These are phyloP conservation scores for Sebastes ruberrimus DNA, from an alignment of 2,797 vertebrate species.

Conservation along the genomic window DNA sequence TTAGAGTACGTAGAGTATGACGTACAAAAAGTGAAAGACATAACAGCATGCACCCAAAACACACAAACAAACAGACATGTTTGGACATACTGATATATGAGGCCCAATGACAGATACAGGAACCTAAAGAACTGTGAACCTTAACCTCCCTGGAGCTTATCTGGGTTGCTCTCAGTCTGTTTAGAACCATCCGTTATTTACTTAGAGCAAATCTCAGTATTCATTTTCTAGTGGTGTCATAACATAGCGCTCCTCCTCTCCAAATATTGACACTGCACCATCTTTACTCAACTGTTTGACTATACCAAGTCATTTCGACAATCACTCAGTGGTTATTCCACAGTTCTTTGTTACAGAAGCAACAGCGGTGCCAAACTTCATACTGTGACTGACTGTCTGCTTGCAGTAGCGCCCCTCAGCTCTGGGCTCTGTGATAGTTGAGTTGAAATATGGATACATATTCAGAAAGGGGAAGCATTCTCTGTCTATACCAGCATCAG, in stretches of 20 bases:
- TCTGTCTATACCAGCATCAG: slow-evolving; percentile 19
- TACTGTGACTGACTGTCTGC: slow-evolving; percentile 8
- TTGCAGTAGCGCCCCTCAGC: slow-evolving; percentile 1
- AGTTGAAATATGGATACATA: slow-evolving; percentile 34
- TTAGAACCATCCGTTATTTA: neutral
- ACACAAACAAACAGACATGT: neutral
- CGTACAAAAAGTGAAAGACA: neutral
- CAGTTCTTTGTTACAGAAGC: neutral
- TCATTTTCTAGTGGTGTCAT: neutral
- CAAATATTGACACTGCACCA: neutral
- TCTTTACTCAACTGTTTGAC: neutral
- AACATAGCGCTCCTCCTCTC: neutral
- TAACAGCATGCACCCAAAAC: neutral
- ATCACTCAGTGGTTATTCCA: neutral
- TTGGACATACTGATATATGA: neutral
- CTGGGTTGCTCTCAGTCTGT: neutral
- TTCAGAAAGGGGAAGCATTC: slow-evolving; percentile 10
- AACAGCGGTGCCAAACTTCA: neutral
- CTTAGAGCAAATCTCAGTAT: neutral
- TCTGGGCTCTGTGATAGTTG: slow-evolving; percentile 20
- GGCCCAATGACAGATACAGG: neutral
- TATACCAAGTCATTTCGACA: neutral
- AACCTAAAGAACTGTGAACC: neutral
- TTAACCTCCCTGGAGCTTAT: neutral
- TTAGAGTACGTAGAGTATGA: neutral